Conservation (phyloP, 2,888 invertebrate genomes). For the Caenorhabditis sp. region DNA sequence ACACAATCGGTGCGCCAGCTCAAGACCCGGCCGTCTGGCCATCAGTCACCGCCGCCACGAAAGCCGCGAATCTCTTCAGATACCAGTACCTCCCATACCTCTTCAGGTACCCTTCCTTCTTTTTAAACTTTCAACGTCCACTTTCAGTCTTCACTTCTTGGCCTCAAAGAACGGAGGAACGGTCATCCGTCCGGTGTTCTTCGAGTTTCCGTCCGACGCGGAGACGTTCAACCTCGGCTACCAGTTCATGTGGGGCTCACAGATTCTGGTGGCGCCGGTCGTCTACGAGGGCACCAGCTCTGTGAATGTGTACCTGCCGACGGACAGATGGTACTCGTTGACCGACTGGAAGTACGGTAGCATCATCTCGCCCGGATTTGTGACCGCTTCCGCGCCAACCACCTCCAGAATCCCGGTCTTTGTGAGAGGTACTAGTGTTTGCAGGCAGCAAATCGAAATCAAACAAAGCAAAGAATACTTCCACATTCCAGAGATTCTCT, state of each 20-base stretch:
- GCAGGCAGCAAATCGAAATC: conserved; percentile 8
- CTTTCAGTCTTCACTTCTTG: conserved; percentile 3
- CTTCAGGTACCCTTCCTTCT: neutral
- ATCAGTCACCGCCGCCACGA: neutral
- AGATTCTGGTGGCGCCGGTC: conserved; percentile 67
- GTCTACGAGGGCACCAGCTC: conserved; percentile 58
- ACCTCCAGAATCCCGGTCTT: conserved; percentile 71
- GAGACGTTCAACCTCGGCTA: conserved; percentile 66
- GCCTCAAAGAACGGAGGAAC: conserved; percentile 68
- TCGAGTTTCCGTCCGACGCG: conserved; percentile 68
- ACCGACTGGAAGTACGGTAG: conserved; percentile 65
- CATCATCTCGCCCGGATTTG: conserved; percentile 48
- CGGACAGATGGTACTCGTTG: conserved; percentile 78
- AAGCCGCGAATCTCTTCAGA: neutral
- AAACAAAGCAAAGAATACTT: conserved; percentile 18
- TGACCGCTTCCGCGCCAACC: conserved; percentile 69
- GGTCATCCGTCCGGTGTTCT: conserved; percentile 75
- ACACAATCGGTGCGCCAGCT: neutral
- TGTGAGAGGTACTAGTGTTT: conserved; percentile 60
- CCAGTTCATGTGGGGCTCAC: conserved; percentile 77
- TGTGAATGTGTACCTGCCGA: conserved; percentile 79
- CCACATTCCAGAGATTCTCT: conserved; percentile 18
- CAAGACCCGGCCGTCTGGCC: neutral
- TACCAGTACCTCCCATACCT: neutral
- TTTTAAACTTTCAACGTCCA: no score